These are phyloP conservation scores for Prunella strophiata DNA, from an alignment of 2,797 vertebrate species.

Conservation along the genomic window DNA sequence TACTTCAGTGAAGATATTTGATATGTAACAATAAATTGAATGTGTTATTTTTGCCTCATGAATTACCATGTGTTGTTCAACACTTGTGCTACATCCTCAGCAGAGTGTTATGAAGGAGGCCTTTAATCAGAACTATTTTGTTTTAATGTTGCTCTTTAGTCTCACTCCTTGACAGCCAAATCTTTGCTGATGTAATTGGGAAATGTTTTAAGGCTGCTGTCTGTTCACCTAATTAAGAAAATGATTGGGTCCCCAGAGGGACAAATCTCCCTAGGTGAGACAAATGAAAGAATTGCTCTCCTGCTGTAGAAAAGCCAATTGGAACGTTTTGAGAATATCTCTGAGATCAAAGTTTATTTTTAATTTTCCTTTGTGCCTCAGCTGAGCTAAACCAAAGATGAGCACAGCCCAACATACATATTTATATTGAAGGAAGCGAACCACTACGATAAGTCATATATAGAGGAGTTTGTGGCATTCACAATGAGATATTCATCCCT, in stretches of 20 bases:
- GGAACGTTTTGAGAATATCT: not conserved
- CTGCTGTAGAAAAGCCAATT: not conserved
- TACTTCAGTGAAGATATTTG: not conserved
- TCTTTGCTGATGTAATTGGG: constrained; percentile 19
- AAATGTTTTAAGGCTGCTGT: not conserved
- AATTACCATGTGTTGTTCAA: not conserved
- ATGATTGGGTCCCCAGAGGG: not conserved
- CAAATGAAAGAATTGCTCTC: constrained; percentile 31
- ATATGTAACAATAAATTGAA: not conserved
- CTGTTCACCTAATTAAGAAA: constrained; percentile 40
- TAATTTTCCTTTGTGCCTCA: not conserved
- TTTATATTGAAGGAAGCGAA: not conserved
- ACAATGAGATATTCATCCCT: not conserved
- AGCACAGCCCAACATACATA: not conserved
- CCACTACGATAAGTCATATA: not conserved
- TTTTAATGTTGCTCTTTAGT: constrained; percentile 12
- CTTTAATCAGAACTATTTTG: not conserved
- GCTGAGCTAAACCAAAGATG: not conserved
- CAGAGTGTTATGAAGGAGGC: not conserved
- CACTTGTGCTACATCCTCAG: not conserved
- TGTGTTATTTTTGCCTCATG: not conserved
- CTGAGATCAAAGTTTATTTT: not conserved
- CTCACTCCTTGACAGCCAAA: not conserved
- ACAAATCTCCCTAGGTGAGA: not conserved
- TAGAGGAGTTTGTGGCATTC: not conserved